Base-by-base conservation (phyloP, 1,140 invertebrate species). In the Zaprionus lachaisei region DNA sequence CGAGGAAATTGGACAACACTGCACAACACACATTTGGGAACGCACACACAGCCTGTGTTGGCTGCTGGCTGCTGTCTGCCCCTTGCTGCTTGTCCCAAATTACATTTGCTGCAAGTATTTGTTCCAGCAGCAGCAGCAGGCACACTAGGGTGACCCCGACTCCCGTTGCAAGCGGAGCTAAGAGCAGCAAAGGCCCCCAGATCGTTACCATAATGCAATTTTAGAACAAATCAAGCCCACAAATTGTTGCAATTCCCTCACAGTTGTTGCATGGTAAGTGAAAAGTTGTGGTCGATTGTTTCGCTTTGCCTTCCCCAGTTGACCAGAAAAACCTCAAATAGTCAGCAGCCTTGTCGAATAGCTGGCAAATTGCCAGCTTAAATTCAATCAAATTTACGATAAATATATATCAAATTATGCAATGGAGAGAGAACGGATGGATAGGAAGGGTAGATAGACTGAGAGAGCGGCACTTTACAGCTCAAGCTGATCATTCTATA, bases 1-100 rank as follows among this genome's bases (percentile, higher is more conserved):
- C 41, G 47, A 67, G 70, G 41, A 77, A 77, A 62, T 67, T 62
- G 74, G 49, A 49, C 24, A 72, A 51, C 11, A 67, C 49, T 38
- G 60, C 47, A 62, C 66, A 28, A 38, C 70, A 72, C 57, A 56
- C 28, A 38, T 67, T 47, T 51, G 51, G 67, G 17, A 49, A 49
- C 17, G 15, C 38, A 41, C 14, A 41, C 14, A 41, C 47, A 51
- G 47, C 11, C 47, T 22, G 47, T 17, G 41, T 2, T n/a, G 14
- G 15, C 41, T 44, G 5, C 41, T n/a, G 14, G 15, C 41, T 44
- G 5, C 41, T 15, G 15, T 5, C 6, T 41, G 2, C 38, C 38
- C 38, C 14, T 14, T 41, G 38, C 41, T 44, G 47, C 20, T 12
- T 49, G 68, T 65, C 77, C 62, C 49, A 77, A 83, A 83, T 86